Base-by-base conservation (phyloP, 2,113 vertebrate species). In the Dicerorhinus sumatrensis region DNA sequence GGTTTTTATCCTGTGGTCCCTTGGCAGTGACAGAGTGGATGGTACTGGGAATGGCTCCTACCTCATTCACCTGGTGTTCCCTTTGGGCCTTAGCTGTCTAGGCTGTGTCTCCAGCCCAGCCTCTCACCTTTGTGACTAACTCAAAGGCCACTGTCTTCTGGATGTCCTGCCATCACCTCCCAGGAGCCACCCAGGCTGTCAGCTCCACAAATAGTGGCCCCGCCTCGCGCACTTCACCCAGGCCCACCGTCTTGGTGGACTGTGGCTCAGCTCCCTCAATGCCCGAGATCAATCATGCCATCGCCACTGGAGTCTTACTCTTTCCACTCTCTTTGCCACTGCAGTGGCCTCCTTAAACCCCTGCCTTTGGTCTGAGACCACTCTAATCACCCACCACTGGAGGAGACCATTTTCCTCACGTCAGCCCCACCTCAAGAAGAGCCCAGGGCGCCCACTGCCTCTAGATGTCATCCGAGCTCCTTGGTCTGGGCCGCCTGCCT, bases 371-470 rank as follows among this genome's bases (percentile, higher is more conserved):
- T 39, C 36, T 36, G 48, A 76, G 12, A 39, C 62, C 29, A 5
- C 29, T n/a, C 17, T 29, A 67, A 36, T 20, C 70, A 27, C 16
- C 33, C 10, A 16, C 54, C 31, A 14, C 2, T 5, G n/a, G 2
- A 0, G 39, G 58, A 39, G 3, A 7, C 6, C 29, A 6, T 54
- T 39, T 72, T 48, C 62, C 36, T 7, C 42, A 14, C 0, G 3
- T 4, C 17, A 25, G 67, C 10, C 4, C 12, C 21, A 56, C 46
- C 2, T 63, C n/a, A 7, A 18, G 70, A 42, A 83, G 70, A 12
- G 11, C 77, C 23, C 76, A 4, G 56, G 33, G 14, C 0, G 4
- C 58, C 46, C 29, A 2, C 70, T 48, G 23, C 70, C 79, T 70
- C 65, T 62, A n/a, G 65, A 23, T 11, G 8, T 48, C 6, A 21